phyloP scores from a whole-genome alignment of 2,113 vertebrate species.

The Glaucomys volans region DNA sequence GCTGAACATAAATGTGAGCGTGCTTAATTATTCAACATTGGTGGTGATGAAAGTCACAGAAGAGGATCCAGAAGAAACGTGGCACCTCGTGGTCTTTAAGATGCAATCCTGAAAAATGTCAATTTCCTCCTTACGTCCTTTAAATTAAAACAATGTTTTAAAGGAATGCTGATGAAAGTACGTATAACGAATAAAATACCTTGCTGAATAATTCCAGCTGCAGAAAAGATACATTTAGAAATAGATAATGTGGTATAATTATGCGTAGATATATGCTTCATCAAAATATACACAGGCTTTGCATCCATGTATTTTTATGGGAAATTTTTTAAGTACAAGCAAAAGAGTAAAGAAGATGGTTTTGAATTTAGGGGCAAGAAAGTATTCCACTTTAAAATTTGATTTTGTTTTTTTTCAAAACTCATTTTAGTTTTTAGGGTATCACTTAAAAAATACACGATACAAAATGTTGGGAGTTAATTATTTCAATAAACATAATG shows the following conservation, averaged over 20 bases:
- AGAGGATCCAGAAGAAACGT: slow-evolving; percentile 52
- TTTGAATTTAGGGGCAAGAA: background rate
- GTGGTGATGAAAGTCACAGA: slow-evolving; percentile 55
- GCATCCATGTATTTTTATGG: background rate
- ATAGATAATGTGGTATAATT: background rate
- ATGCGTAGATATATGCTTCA: background rate
- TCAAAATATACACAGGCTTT: background rate
- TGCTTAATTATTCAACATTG: slow-evolving; percentile 72
- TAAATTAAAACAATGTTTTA: background rate
- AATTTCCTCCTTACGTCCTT: background rate
- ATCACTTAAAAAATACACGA: background rate
- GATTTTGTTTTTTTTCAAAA: slow-evolving; percentile 12
- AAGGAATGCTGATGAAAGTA: background rate
- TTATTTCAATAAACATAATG: slow-evolving; percentile 24
- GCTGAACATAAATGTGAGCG: slow-evolving; percentile 55
- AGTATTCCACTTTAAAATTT: background rate
- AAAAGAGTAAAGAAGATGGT: background rate
- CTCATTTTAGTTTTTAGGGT: background rate
- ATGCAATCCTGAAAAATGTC: slow-evolving; percentile 30
- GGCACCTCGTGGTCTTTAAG: slow-evolving; percentile 31
- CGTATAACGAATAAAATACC: background rate
- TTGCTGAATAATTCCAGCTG: background rate
- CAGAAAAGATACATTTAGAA: background rate
- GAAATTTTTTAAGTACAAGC: background rate
- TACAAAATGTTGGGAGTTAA: background rate